Conservation (phyloP, 23 tunicate species). For the Botrylloides violaceus region DNA sequence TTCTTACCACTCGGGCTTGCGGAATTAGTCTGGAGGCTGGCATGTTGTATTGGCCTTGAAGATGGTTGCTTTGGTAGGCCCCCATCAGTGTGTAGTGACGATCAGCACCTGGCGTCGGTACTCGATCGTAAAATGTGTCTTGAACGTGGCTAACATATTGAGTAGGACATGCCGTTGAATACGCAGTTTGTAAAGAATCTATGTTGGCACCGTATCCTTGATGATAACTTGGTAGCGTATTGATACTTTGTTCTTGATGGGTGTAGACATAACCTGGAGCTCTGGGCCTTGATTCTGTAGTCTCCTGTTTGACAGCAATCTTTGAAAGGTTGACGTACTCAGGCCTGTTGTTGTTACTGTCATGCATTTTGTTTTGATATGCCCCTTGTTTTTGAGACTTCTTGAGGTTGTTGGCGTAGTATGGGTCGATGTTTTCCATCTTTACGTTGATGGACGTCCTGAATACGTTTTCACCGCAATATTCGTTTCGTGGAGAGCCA, state of each 20-base stretch:
- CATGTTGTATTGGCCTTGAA: neutral
- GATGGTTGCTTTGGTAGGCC: neutral
- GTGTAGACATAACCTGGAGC: neutral
- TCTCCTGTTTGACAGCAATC: neutral
- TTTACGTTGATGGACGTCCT: neutral
- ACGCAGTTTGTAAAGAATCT: neutral
- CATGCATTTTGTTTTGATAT: too few species aligned
- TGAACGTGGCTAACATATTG: neutral
- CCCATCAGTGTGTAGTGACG: neutral
- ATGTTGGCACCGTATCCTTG: neutral
- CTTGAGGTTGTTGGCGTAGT: neutral
- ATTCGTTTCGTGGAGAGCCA: neutral
- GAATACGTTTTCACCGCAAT: neutral
- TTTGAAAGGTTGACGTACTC: neutral
- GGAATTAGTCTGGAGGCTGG: neutral
- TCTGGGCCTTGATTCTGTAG: neutral
- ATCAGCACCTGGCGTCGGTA: neutral
- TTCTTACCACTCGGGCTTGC: too few species aligned
- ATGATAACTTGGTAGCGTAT: neutral
- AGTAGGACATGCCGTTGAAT: neutral
- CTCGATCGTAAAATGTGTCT: neutral
- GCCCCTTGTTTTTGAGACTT: neutral
- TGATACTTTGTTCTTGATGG: neutral
- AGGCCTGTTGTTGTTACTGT: neutral
- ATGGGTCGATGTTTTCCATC: neutral